Percentiles rank a stretch among this genome's conserved stretches.
Evolutionary conservation across 2,888 invertebrate species (phyloP).

Genomic region (Dolichomitus sp.): DNA sequence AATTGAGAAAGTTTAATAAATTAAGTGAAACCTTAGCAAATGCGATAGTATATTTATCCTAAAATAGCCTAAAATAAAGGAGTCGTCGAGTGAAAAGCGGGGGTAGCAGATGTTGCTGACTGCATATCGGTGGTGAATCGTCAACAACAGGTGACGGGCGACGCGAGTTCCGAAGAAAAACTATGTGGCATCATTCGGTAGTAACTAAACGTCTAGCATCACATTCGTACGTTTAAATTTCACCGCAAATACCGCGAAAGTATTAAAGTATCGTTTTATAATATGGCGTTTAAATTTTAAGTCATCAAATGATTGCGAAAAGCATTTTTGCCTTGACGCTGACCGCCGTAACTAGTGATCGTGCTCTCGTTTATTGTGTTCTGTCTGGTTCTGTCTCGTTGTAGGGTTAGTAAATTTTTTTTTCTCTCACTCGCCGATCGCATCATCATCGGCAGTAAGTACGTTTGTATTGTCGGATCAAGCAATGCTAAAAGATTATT

Average conservation of each 20-base stretch:
- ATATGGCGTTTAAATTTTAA: neutral
- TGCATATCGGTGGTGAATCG: slow-evolving; percentile 31
- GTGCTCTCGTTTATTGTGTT: slow-evolving; percentile 6
- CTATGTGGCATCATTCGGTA: slow-evolving; percentile 17
- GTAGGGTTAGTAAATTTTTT: slow-evolving; percentile 13
- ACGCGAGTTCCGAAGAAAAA: slow-evolving; percentile 31
- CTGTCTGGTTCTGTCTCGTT: slow-evolving; percentile 11
- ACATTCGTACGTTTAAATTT: slow-evolving; percentile 33
- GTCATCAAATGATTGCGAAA: slow-evolving; percentile 30
- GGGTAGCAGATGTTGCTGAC: slow-evolving; percentile 57
- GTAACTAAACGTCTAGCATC: slow-evolving; percentile 25
- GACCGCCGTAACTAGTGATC: slow-evolving; percentile 34
- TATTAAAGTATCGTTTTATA: neutral
- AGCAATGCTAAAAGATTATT: neutral
- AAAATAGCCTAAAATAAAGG: neutral
- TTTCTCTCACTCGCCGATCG: neutral
- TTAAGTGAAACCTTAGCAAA: too few species aligned
- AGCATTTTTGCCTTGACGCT: slow-evolving; percentile 33
- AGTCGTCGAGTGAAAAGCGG: neutral
- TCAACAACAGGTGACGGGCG: slow-evolving; percentile 64
- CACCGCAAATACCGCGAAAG: neutral
- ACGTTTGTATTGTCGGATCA: neutral
- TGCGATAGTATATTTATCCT: neutral
- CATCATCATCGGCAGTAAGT: neutral
- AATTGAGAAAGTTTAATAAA: too few species aligned